A percentile compares a stretch with the other conserved stretches of the same genome.
phyloP scores from a whole-genome alignment of 1,140 invertebrate genomes.

The Stenopsyche tienmushanensis region DNA sequence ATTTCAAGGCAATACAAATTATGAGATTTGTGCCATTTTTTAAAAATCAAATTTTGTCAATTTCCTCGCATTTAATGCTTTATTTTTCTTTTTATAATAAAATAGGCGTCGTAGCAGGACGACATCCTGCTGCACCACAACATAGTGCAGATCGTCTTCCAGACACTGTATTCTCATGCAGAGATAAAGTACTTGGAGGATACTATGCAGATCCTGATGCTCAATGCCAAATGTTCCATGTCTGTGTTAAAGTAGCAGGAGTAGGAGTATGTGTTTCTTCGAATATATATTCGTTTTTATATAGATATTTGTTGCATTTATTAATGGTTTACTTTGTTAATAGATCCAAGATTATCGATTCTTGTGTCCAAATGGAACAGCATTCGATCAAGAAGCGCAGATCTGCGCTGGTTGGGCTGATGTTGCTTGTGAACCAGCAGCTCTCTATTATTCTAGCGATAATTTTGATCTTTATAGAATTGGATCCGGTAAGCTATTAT shows the following conservation, averaged over 20 bases:
- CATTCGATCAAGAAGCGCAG: constrained; percentile 90
- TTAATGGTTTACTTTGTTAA: constrained; percentile 42
- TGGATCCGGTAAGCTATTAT: constrained; percentile 62
- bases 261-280: constrained; percentile 67
- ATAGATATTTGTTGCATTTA: too few relatives aligned
- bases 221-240: constrained; percentile 90
- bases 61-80: too few relatives aligned
- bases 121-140: constrained; percentile 31
- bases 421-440: constrained; percentile 78
- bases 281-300: constrained; percentile 8
- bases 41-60: too few relatives aligned
- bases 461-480: constrained; percentile 81
- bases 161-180: constrained; percentile 81
- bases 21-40: too few relatives aligned
- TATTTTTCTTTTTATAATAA: too few relatives aligned
- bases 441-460: constrained; percentile 76
- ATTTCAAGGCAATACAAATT: too few relatives aligned
- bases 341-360: constrained; percentile 80
- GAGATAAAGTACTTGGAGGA: constrained; percentile 83
- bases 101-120: not conserved
- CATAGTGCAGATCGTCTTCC: constrained; percentile 63
- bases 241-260: constrained; percentile 81
- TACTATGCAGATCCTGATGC: constrained; percentile 91
- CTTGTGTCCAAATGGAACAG: constrained; percentile 87
- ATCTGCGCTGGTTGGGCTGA: constrained; percentile 90